phyloP scores from a whole-genome alignment of 2,888 invertebrate genomes.

The Phorcus lineatus region DNA sequence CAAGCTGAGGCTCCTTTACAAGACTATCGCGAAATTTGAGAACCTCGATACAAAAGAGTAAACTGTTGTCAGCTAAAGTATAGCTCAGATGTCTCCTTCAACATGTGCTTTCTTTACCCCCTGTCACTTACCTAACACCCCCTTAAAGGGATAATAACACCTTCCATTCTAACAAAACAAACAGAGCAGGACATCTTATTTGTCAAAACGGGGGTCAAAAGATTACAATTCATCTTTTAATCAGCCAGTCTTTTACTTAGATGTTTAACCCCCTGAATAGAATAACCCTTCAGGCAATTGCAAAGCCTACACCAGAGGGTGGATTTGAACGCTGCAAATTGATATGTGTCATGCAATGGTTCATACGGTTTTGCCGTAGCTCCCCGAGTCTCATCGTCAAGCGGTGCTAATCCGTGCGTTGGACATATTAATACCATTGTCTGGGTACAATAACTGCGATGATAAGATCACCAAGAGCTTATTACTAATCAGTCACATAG shows the following conservation, averaged over 20 bases:
- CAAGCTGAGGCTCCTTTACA: too few species aligned
- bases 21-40: too few species aligned
- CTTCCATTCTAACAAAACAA: background rate
- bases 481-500: background rate
- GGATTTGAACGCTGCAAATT: background rate
- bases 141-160: slow-evolving; percentile 8
- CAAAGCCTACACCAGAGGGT: background rate
- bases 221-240: background rate
- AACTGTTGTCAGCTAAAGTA: background rate
- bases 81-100: background rate
- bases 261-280: slow-evolving; percentile 8
- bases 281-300: background rate
- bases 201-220: background rate
- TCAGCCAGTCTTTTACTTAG: slow-evolving; percentile 7
- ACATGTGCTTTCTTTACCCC: slow-evolving; percentile 21
- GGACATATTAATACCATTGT: slow-evolving; percentile 21
- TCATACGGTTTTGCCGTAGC: background rate
- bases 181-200: background rate
- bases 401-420: slow-evolving; percentile 1
- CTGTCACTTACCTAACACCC: slow-evolving; percentile 12
- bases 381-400: background rate
- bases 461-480: slow-evolving; percentile 8
- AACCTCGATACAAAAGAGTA: background rate
- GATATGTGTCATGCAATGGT: background rate
- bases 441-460: background rate